A percentile compares a stretch with the other conserved stretches of the same genome.
Evolutionary conservation across 1,140 invertebrate genomes (phyloP).

Genomic region (Drosophila suzukii): DNA sequence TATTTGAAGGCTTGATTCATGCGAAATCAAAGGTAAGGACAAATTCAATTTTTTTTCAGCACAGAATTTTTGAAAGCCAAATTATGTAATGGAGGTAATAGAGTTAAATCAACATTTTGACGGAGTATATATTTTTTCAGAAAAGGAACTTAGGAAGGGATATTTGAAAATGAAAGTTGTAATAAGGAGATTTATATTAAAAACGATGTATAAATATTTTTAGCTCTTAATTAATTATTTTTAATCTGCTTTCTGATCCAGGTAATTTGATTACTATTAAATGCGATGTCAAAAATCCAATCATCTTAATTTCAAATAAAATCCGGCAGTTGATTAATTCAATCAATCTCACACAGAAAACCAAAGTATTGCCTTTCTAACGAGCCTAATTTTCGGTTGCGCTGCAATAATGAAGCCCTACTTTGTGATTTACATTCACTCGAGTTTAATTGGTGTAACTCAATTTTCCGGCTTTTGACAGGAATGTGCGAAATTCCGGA

Average conservation of each 20-base stretch:
- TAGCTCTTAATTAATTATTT: too few species aligned
- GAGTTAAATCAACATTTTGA: conserved; percentile 7
- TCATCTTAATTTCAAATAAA: not conserved
- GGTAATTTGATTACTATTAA: too few species aligned
- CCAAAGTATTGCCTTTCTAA: not conserved
- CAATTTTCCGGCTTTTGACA: conserved; percentile 32
- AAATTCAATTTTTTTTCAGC: conserved; percentile 49
- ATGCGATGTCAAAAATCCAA: too few species aligned
- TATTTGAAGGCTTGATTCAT: conserved; percentile 7
- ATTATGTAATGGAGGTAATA: conserved; percentile 27
- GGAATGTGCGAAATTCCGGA: conserved; percentile 45
- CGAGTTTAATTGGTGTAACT: conserved; percentile 15
- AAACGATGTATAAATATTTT: too few species aligned
- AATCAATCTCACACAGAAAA: conserved; percentile 1
- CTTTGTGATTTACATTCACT: conserved; percentile 20
- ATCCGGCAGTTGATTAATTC: not conserved
- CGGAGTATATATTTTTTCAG: not conserved
- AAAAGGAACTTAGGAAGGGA: not conserved
- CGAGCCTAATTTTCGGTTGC: not conserved
- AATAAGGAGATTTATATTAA: too few species aligned
- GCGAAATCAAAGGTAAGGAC: conserved; percentile 45
- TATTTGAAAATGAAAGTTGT: too few species aligned
- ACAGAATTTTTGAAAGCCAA: conserved; percentile 36
- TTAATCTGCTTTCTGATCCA: too few species aligned
- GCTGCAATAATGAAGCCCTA: not conserved